phyloP scores from a whole-genome alignment of 2,797 vertebrate genomes.

The Melanotaenia boesemani region DNA sequence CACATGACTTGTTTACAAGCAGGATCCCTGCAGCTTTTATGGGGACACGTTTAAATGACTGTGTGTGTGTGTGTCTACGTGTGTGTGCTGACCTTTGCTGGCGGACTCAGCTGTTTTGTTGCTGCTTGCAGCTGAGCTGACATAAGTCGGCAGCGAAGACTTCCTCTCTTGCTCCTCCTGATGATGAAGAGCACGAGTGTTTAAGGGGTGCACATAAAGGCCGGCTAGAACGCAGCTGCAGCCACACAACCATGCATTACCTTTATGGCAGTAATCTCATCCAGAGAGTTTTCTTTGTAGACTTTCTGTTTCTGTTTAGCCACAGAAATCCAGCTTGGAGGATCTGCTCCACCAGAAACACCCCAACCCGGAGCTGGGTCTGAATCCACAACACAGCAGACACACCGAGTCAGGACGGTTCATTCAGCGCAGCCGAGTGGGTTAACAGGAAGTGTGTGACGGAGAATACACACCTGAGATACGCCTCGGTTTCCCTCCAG shows the following conservation, averaged over 20 bases:
- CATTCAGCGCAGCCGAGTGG: not conserved
- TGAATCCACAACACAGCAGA: conserved; percentile 51
- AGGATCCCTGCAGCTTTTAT: no score
- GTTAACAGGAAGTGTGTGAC: not conserved
- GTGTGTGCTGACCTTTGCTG: conserved; percentile 65
- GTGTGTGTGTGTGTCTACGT: not conserved
- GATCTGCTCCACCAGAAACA: conserved; percentile 39
- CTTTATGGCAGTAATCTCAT: conserved; percentile 71
- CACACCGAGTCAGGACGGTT: not conserved
- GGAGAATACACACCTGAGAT: conserved; percentile 52
- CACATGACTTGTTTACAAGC: no score
- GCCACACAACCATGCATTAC: conserved; percentile 32
- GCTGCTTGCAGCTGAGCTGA: conserved; percentile 59
- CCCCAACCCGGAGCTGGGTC: conserved; percentile 52
- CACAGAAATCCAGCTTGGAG: conserved; percentile 88
- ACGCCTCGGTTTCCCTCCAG: conserved; percentile 62
- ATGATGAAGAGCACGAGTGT: conserved; percentile 23
- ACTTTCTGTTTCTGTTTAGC: conserved; percentile 88
- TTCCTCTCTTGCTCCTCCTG: conserved; percentile 78
- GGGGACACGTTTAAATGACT: not conserved
- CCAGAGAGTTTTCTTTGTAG: conserved; percentile 81
- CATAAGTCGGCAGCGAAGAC: conserved; percentile 42
- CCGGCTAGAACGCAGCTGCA: no score
- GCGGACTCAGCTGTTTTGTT: conserved; percentile 60
- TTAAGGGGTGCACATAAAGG: no score